These are phyloP conservation scores for Oncopeltus fasciatus DNA, from an alignment of 1,140 invertebrate species.

Conservation along the genomic window DNA sequence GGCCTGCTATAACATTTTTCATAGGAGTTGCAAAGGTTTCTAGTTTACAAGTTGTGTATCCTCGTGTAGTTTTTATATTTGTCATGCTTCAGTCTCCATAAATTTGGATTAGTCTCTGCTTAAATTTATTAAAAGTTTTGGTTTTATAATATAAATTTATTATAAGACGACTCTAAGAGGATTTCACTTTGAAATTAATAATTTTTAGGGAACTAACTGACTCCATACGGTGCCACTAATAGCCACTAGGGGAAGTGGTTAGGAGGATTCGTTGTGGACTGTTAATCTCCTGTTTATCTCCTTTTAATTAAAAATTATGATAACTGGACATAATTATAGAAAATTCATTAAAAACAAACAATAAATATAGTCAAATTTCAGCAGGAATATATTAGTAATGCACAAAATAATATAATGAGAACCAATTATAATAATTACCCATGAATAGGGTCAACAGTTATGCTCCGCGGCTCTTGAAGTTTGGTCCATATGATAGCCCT, in stretches of 20 bases:
- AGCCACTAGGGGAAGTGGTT: too few species aligned
- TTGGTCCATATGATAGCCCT: constrained; percentile 71
- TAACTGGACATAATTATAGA: not conserved
- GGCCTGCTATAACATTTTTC: not conserved
- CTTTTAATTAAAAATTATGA: too few species aligned
- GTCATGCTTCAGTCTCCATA: not conserved
- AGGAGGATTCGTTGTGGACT: not conserved
- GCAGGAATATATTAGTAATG: not conserved
- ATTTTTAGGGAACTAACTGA: too few species aligned
- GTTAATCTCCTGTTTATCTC: not conserved
- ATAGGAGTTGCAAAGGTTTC: not conserved
- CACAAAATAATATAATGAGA: too few species aligned
- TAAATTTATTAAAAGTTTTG: too few species aligned
- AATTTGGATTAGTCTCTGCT: not conserved
- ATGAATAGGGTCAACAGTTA: constrained; percentile 69
- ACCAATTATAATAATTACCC: constrained; percentile 40
- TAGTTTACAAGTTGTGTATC: not conserved
- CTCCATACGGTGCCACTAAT: too few species aligned
- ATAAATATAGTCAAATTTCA: not conserved
- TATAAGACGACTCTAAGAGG: too few species aligned
- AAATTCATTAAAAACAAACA: not conserved
- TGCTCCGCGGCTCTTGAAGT: constrained; percentile 68
- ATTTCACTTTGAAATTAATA: too few species aligned
- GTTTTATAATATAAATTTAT: too few species aligned
- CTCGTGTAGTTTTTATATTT: not conserved